phyloP scores from a whole-genome alignment of 1,140 invertebrate genomes.

The Drosophila cardini region DNA sequence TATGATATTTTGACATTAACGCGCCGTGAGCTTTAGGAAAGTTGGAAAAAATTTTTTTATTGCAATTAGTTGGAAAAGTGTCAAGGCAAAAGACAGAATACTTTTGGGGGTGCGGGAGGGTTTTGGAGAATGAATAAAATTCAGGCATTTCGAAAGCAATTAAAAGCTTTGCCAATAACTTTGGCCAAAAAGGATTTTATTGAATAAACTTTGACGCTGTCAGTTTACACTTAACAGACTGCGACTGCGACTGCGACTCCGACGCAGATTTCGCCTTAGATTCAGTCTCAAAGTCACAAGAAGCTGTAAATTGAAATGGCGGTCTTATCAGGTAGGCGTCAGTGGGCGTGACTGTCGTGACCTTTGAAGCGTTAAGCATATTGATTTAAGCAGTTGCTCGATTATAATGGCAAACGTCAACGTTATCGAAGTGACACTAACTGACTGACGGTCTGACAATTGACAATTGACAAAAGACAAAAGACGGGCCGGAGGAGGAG shows the following conservation, averaged over 20 bases:
- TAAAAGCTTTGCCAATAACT: slow-evolving; percentile 60
- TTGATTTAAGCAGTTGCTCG: slow-evolving; percentile 20
- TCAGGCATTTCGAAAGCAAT: slow-evolving; percentile 48
- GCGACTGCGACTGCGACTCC: too few species aligned
- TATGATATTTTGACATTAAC: slow-evolving; percentile 33
- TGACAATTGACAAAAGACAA: slow-evolving; percentile 10
- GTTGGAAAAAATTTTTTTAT: slow-evolving; percentile 44
- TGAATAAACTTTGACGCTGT: slow-evolving; percentile 51
- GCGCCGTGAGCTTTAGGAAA: background rate
- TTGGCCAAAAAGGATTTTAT: slow-evolving; percentile 48
- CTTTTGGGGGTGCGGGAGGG: background rate
- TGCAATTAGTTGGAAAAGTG: slow-evolving; percentile 57
- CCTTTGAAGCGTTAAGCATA: slow-evolving; percentile 20
- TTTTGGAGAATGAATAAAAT: background rate
- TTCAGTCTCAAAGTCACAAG: slow-evolving; percentile 14
- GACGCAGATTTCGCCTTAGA: too few species aligned
- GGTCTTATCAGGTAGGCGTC: slow-evolving; percentile 27
- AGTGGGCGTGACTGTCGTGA: background rate
- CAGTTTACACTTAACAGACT: slow-evolving; percentile 13
- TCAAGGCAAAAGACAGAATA: slow-evolving; percentile 19
- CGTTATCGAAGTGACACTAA: slow-evolving; percentile 20
- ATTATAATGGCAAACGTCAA: slow-evolving; percentile 12
- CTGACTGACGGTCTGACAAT: slow-evolving; percentile 26
- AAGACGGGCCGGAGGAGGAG: background rate
- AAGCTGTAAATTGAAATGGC: slow-evolving; percentile 48